Evolutionary conservation across 2,797 vertebrate species (phyloP).

Genomic region (Odontamblyopus rebecca): DNA sequence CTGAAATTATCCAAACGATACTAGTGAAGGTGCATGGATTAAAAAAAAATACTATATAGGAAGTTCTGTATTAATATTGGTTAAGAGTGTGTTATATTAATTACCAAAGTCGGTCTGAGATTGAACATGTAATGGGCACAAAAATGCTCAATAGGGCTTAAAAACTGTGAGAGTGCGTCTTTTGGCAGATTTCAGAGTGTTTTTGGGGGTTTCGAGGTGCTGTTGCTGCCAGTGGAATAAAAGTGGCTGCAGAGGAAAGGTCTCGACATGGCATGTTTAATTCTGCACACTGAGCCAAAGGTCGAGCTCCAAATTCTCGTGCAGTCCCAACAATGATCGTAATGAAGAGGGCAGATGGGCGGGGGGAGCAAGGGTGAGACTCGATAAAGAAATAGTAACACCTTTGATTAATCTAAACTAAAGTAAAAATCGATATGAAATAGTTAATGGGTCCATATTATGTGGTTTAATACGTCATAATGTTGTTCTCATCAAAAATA

Average conservation of each 20-base stretch:
- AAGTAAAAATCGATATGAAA: neutral
- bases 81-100: constrained; percentile 38
- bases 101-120: constrained; percentile 44
- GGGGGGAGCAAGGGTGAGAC: constrained; percentile 29
- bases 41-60: no score
- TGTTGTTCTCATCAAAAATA: no score
- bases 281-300: constrained; percentile 75
- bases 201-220: constrained; percentile 56
- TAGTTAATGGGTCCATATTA: neutral
- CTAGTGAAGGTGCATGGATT: no score
- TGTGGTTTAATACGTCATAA: no score
- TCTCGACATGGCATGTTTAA: constrained; percentile 77
- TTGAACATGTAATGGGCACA: constrained; percentile 48
- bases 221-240: constrained; percentile 56
- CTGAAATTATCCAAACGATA: no score
- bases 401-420: neutral
- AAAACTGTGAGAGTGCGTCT: constrained; percentile 29
- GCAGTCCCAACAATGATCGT: constrained; percentile 71
- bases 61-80: no score
- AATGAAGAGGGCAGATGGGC: constrained; percentile 48
- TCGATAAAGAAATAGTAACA: constrained; percentile 19
- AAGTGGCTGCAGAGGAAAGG: constrained; percentile 75
- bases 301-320: constrained; percentile 75
- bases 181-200: constrained; percentile 47
- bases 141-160: constrained; percentile 48